These are phyloP conservation scores for Dynastes tityus DNA, from an alignment of 2,888 invertebrate genomes.

Conservation along the genomic window DNA sequence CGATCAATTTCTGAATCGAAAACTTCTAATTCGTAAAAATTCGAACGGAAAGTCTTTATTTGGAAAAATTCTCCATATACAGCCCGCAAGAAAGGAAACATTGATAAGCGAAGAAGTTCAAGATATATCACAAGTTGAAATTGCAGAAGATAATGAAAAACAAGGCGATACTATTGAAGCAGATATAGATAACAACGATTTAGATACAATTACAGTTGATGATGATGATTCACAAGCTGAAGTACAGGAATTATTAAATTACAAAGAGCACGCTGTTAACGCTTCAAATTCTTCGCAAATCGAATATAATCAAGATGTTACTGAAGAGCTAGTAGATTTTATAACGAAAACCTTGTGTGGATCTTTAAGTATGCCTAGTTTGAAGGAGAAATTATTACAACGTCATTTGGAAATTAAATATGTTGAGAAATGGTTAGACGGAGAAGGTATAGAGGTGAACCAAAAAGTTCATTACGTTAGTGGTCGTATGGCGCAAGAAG, in stretches of 20 bases:
- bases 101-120: not conserved
- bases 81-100: constrained; percentile 21
- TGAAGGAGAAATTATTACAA: constrained; percentile 61
- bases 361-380: constrained; percentile 64
- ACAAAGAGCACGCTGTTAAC: not conserved
- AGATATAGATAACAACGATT: not conserved
- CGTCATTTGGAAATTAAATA: constrained; percentile 59
- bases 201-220: not conserved
- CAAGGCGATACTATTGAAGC: not conserved
- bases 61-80: constrained; percentile 57
- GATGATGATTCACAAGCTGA: not conserved
- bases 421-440: constrained; percentile 55
- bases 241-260: constrained; percentile 3
- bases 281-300: not conserved
- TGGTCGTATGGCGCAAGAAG: constrained; percentile 59
- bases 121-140: not conserved
- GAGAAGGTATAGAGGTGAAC: constrained; percentile 47
- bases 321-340: constrained; percentile 57
- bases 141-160: not conserved
- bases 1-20: constrained; percentile 47
- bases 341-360: constrained; percentile 62
- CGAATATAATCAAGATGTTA: constrained; percentile 23
- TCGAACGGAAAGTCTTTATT: constrained; percentile 55
- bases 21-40: constrained; percentile 53
- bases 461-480: constrained; percentile 56